phyloP scores from a whole-genome alignment of 1,140 invertebrate species.

The Trachelipus rathkii region DNA sequence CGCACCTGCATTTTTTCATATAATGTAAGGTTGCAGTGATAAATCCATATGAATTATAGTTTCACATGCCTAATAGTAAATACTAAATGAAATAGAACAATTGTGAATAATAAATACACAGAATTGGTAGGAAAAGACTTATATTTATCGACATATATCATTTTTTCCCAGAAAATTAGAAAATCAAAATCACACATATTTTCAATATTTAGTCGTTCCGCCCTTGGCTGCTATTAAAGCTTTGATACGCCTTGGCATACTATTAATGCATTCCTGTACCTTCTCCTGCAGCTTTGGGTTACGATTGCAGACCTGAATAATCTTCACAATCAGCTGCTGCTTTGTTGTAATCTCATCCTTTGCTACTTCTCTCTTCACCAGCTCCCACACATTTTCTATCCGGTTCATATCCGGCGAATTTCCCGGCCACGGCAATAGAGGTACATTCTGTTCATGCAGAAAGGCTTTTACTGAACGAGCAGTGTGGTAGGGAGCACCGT shows the following conservation, averaged over 20 bases:
- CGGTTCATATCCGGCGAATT: neutral
- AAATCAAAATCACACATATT: too few relatives aligned
- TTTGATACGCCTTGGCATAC: neutral
- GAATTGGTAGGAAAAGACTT: too few relatives aligned
- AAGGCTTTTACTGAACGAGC: neutral
- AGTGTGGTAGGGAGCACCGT: neutral
- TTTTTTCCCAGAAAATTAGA: too few relatives aligned
- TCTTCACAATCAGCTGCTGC: neutral
- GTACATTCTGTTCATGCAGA: neutral
- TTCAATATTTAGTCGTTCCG: too few relatives aligned
- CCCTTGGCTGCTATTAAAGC: neutral
- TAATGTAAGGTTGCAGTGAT: too few relatives aligned
- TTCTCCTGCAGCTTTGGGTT: neutral
- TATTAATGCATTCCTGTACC: neutral
- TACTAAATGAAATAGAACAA: too few relatives aligned
- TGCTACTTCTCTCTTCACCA: neutral
- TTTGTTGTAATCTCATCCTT: neutral
- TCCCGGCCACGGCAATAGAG: neutral
- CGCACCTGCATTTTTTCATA: too few relatives aligned
- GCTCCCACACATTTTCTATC: constrained; percentile 2
- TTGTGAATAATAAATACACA: too few relatives aligned
- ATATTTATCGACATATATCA: too few relatives aligned
- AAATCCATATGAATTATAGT: too few relatives aligned
- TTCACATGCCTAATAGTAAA: too few relatives aligned
- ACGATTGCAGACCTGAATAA: constrained; percentile 40